Base-by-base conservation (phyloP, 2,113 vertebrate genomes). In the Cacatua alba region DNA sequence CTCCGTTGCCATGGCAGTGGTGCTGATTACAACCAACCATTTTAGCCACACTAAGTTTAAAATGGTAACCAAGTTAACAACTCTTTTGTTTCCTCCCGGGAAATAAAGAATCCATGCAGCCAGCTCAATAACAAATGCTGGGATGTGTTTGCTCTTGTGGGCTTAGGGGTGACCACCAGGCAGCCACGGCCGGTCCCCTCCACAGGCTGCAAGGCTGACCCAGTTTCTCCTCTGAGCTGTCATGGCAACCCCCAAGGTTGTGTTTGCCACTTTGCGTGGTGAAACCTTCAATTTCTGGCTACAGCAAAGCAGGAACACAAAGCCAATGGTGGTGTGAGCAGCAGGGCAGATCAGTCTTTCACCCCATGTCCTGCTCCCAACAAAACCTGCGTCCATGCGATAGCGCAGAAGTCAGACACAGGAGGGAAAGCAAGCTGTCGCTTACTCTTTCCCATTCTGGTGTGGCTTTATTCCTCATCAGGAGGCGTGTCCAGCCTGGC, bases 41-140 rank as follows among this genome's bases (percentile, higher is more conserved):
- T 86, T 89, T 53, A 83, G 49, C 77, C 6, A 1, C 64, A 29
- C 60, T 33, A 69, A 78, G 44, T 88, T 94, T 94, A 84, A 95
- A 93, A 89, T 5, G 15, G 37, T 53, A 82, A 91, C 81, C 55
- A 74, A 89, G 68, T 84, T 92, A 86, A 68, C 80, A 84, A 74
- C 51, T 67, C 52, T 67, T 70, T 88, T 41, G 33, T 89, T 95
- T 82, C 55, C 60, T 64, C 46, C 17, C 4, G 62, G 69, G 63
- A 86, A 69, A 41, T 25, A 77, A 70, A 81, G 83, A 74, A 62
- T 11, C 43, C 13, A 20, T n/a, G 64, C 53, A 78, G 53, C 31
- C 72, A 81, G 44, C 64, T 70, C 37, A 88, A 1, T 11, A 49
- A 33, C 6, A 10, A 80, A 53, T 4, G 29, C 53, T 88, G 76